A percentile compares a stretch with the other conserved stretches of the same genome.
Evolutionary conservation across 2,113 vertebrate genomes (phyloP).

Genomic region (Lepus americanus): DNA sequence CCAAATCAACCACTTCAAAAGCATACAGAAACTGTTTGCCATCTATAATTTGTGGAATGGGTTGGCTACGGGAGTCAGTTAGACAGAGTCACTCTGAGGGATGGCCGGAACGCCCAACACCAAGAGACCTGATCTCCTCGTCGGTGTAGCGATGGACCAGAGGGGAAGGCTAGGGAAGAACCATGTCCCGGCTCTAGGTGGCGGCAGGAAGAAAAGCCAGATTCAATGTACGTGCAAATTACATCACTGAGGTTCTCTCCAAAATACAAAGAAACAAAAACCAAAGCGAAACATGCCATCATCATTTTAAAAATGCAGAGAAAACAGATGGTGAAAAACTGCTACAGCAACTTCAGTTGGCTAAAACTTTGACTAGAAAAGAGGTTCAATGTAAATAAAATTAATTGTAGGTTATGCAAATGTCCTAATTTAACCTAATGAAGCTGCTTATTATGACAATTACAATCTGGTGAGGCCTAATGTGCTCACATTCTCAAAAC

Average conservation of each 20-base stretch:
- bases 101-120: fast-evolving
- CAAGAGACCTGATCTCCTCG: background rate
- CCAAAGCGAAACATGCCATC: background rate
- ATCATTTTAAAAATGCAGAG: background rate
- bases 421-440: background rate
- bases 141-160: fast-evolving
- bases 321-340: background rate
- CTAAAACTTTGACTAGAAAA: constrained; percentile 4
- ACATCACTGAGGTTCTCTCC: background rate
- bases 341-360: background rate
- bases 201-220: background rate
- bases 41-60: background rate
- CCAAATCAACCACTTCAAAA: constrained; percentile 79
- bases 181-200: fast-evolving
- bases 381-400: background rate
- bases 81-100: background rate
- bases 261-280: background rate
- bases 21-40: background rate
- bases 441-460: background rate
- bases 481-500: background rate
- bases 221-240: background rate
- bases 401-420: background rate
- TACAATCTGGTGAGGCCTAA: constrained; percentile 14
- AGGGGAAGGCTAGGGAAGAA: background rate
- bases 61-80: background rate